These are phyloP conservation scores for Augochlora pura DNA, from an alignment of 1,140 invertebrate species.

Conservation along the genomic window DNA sequence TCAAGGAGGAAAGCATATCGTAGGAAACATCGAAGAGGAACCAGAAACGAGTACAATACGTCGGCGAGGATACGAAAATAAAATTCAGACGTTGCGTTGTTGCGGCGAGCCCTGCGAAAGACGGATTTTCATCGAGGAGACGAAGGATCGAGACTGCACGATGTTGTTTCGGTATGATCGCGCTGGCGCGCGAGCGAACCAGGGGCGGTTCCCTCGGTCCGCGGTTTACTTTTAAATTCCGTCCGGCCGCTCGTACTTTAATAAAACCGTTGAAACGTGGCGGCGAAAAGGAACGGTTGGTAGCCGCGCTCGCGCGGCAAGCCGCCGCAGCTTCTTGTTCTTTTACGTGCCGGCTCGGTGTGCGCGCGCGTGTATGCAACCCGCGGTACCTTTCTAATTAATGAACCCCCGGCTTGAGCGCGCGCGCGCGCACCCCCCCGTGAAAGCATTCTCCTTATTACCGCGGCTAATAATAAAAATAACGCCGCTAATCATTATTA, in stretches of 20 bases:
- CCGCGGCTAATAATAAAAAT: constrained; percentile 48
- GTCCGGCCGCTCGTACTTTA: constrained; percentile 67
- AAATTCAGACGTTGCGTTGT: no score
- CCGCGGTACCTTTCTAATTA: constrained; percentile 72
- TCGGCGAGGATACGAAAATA: no score
- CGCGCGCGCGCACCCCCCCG: constrained; percentile 42
- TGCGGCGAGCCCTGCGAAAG: no score
- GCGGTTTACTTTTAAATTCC: constrained; percentile 77
- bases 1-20: no score
- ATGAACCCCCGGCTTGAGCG: constrained; percentile 69
- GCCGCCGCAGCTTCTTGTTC: constrained; percentile 4
- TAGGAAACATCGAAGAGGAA: no score
- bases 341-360: constrained; percentile 31
- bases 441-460: constrained; percentile 26
- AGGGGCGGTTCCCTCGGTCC: not conserved
- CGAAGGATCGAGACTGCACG: no score
- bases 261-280: constrained; percentile 74
- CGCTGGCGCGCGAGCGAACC: no score
- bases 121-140: no score
- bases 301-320: not conserved
- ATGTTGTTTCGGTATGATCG: no score
- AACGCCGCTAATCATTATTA: constrained; percentile 16
- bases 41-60: no score
- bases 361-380: constrained; percentile 14
- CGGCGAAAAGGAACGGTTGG: constrained; percentile 14